phyloP scores from a whole-genome alignment of 2,797 vertebrate genomes.

The Scolopax rusticola region DNA sequence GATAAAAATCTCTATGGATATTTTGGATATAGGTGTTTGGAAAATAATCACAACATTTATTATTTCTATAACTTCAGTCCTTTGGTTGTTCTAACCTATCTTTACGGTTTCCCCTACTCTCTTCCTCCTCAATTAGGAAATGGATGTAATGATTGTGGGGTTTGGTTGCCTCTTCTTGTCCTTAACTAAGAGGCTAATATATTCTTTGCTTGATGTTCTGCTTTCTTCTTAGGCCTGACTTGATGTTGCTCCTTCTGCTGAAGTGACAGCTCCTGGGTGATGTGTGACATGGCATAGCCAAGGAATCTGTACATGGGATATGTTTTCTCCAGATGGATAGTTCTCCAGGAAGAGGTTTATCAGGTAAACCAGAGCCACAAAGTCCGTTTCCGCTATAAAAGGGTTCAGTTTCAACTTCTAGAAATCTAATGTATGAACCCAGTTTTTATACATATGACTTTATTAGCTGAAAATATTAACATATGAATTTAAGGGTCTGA shows the following conservation, averaged over 20 bases:
- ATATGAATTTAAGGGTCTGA: not conserved
- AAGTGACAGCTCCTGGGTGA: slow-evolving; percentile 7
- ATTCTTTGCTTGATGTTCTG: not conserved
- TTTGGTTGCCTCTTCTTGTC: not conserved
- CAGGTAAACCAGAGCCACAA: slow-evolving; percentile 10
- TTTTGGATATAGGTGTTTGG: not conserved
- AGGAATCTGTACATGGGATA: not conserved
- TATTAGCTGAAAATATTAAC: not conserved
- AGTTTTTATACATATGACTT: not conserved
- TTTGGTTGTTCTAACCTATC: not conserved
- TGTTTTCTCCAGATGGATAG: not conserved
- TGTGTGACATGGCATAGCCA: not conserved
- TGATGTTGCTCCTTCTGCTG: not conserved
- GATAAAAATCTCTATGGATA: not conserved
- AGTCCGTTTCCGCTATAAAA: not conserved
- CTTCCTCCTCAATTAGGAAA: not conserved
- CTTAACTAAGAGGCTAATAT: not conserved
- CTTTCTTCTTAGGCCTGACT: not conserved
- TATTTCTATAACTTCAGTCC: not conserved
- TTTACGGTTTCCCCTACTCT: not conserved
- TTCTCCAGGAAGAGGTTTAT: not conserved
- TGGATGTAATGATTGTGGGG: not conserved
- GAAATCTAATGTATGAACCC: not conserved
- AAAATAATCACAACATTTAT: not conserved
- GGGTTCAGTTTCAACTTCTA: not conserved